Conservation (phyloP, 2,797 vertebrate species). For the Hydrophis major region DNA sequence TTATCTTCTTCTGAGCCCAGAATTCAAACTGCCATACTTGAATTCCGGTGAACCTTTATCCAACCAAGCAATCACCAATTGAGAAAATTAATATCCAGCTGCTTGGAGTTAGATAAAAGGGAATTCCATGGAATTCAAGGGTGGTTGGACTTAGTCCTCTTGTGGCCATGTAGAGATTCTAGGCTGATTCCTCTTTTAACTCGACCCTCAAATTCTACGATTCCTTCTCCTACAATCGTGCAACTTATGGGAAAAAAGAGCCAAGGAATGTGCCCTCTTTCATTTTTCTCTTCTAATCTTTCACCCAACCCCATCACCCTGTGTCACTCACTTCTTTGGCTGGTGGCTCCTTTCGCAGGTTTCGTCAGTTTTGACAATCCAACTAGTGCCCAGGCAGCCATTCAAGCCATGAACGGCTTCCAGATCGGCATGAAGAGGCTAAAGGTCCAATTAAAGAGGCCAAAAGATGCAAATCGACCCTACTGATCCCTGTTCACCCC, state of each 20-base stretch:
- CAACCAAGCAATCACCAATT: neutral
- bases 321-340: neutral
- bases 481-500: slow-evolving; percentile 80
- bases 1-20: neutral
- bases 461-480: slow-evolving; percentile 97
- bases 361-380: slow-evolving; percentile 99
- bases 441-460: slow-evolving; percentile 97
- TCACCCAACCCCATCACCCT: neutral
- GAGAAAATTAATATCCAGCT: neutral
- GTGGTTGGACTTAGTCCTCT: neutral
- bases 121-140: neutral
- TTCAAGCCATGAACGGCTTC: slow-evolving; percentile 98
- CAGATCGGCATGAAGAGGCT: slow-evolving; percentile 99
- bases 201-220: neutral
- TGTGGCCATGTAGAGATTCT: neutral
- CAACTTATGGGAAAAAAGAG: neutral
- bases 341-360: slow-evolving; percentile 65
- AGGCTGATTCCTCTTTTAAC: neutral
- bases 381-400: slow-evolving; percentile 95
- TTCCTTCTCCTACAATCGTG: neutral
- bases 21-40: neutral
- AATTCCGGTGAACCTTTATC: neutral
- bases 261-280: neutral
- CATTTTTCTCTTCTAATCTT: neutral
- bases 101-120: neutral